A percentile compares a stretch with the other conserved stretches of the same genome.
These are phyloP conservation scores for Patella caerulea DNA, from an alignment of 2,888 invertebrate genomes.

Conservation along the genomic window DNA sequence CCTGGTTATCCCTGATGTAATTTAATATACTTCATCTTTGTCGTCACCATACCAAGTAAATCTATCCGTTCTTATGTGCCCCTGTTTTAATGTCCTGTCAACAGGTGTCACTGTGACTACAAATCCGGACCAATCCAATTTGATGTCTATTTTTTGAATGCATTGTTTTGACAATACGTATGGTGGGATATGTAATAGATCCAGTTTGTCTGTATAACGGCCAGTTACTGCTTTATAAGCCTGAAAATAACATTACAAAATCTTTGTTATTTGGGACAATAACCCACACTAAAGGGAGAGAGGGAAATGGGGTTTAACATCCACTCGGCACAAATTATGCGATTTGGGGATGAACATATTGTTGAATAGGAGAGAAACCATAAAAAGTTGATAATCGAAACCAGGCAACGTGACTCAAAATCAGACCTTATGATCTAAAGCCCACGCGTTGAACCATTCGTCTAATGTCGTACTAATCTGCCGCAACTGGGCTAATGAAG, in stretches of 20 bases:
- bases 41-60: slow-evolving; percentile 45
- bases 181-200: slow-evolving; percentile 44
- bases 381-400: too few relatives aligned
- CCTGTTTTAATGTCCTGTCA: slow-evolving; percentile 31
- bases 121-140: slow-evolving; percentile 45
- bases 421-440: too few relatives aligned
- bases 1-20: neutral
- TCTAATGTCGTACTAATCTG: too few relatives aligned
- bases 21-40: slow-evolving; percentile 31
- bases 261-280: too few relatives aligned
- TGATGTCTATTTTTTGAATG: slow-evolving; percentile 40
- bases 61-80: slow-evolving; percentile 47
- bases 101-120: slow-evolving; percentile 37
- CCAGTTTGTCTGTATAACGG: slow-evolving; percentile 41
- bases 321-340: too few relatives aligned
- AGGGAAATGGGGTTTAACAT: too few relatives aligned
- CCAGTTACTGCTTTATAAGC: slow-evolving; percentile 50
- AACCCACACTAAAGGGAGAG: too few relatives aligned
- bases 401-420: too few relatives aligned
- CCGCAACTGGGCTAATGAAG: too few relatives aligned
- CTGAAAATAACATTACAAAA: slow-evolving; percentile 23
- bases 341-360: too few relatives aligned
- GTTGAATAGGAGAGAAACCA: too few relatives aligned
- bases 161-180: slow-evolving; percentile 47
- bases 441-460: too few relatives aligned